These are phyloP conservation scores for Odocoileus virginianus DNA, from an alignment of 2,113 vertebrate species.

Conservation along the genomic window DNA sequence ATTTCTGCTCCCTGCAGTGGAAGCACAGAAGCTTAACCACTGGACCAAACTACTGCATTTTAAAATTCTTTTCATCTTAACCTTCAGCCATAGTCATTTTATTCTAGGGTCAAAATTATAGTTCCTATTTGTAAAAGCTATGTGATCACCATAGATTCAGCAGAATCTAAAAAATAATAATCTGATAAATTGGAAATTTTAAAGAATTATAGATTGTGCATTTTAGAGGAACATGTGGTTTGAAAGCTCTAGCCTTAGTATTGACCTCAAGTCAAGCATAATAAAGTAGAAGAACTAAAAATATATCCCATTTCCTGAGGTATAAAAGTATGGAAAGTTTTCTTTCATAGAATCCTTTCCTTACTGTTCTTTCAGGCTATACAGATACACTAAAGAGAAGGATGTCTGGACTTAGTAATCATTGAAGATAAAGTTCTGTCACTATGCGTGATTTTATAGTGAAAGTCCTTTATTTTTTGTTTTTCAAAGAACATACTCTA, in stretches of 20 bases:
- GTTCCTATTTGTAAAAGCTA: constrained; percentile 25
- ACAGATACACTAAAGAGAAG: neutral
- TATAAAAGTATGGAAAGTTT: constrained; percentile 10
- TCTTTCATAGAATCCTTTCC: constrained; percentile 9
- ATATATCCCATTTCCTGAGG: neutral
- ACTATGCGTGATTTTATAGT: neutral
- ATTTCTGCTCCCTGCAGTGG: neutral
- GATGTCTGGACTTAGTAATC: neutral
- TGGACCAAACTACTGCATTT: neutral
- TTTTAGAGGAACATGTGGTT: neutral
- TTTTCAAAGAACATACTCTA: neutral
- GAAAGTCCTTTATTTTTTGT: neutral
- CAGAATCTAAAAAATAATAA: neutral
- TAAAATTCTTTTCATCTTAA: constrained; percentile 26
- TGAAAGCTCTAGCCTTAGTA: neutral
- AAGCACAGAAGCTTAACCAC: neutral
- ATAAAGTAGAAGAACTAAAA: constrained; percentile 27
- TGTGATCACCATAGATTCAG: constrained; percentile 12
- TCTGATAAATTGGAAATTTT: constrained; percentile 20
- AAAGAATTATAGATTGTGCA: neutral
- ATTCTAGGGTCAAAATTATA: constrained; percentile 15
- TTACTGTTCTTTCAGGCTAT: neutral
- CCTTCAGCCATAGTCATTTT: neutral
- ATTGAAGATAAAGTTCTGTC: neutral
- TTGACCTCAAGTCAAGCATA: neutral